Evolutionary conservation across 2,797 vertebrate species (phyloP).

Genomic region (Myotis findleyi): DNA sequence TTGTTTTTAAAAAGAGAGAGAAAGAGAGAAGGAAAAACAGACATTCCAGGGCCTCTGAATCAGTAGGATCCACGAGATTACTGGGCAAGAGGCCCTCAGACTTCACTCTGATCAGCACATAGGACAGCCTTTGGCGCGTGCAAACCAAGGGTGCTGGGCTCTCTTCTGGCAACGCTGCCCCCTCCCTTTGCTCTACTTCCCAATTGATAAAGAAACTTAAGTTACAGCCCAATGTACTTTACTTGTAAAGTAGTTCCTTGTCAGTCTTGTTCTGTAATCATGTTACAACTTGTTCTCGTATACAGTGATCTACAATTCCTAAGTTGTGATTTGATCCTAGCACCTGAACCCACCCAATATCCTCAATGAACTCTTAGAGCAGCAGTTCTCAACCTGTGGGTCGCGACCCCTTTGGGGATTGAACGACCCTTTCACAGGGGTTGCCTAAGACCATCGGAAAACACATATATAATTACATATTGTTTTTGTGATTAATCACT

Average conservation of each 20-base stretch:
- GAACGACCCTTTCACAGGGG: no score
- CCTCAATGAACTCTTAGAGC: neutral
- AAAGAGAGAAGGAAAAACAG: neutral
- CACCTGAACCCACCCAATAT: neutral
- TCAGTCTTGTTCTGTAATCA: neutral
- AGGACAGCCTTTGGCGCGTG: neutral
- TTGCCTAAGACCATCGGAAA: no score
- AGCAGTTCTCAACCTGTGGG: no score
- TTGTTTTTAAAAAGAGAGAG: neutral
- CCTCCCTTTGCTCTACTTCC: neutral
- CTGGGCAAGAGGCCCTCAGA: neutral
- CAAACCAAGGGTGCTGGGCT: neutral
- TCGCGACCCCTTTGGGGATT: no score
- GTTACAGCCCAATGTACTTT: neutral
- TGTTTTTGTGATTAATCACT: no score
- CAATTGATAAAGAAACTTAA: neutral
- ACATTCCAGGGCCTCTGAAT: neutral
- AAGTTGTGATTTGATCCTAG: conserved; percentile 10
- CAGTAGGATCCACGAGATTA: neutral
- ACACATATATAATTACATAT: no score
- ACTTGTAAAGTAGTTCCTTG: neutral
- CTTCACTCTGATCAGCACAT: neutral
- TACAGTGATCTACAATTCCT: conserved; percentile 39
- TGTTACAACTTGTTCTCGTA: neutral
- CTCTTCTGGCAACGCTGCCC: neutral